These are phyloP conservation scores for Lates japonicus DNA, from an alignment of 2,797 vertebrate genomes.

Conservation along the genomic window DNA sequence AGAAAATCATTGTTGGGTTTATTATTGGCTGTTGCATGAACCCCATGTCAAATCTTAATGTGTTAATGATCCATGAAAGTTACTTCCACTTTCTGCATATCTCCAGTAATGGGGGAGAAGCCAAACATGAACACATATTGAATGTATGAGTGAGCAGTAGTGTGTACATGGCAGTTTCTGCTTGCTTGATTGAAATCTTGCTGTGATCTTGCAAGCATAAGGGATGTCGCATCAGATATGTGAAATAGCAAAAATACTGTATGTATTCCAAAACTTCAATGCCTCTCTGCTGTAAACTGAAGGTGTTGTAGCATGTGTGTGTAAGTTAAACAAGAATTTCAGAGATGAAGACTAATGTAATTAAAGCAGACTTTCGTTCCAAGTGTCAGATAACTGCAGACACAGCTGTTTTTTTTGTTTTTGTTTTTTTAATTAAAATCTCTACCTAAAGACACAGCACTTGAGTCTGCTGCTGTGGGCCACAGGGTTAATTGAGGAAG, in stretches of 20 bases:
- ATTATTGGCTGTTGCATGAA: constrained; percentile 9
- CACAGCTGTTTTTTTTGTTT: neutral
- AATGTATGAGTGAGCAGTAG: neutral
- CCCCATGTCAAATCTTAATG: constrained; percentile 9
- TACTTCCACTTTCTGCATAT: constrained; percentile 11
- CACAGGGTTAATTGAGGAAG: neutral
- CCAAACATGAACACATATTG: neutral
- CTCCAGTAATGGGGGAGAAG: neutral
- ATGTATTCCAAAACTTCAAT: neutral
- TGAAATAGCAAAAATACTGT: too few relatives aligned
- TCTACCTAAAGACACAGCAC: neutral
- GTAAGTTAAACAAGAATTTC: constrained; percentile 1
- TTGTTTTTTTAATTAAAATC: too few relatives aligned
- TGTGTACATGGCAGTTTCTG: neutral
- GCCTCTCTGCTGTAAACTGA: too few relatives aligned
- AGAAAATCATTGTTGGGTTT: constrained; percentile 7
- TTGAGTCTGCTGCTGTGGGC: neutral
- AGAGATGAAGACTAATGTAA: neutral
- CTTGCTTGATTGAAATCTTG: constrained; percentile 7
- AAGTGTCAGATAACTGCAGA: constrained; percentile 4
- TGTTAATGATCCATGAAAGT: constrained; percentile 18
- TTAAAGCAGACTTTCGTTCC: constrained; percentile 5
- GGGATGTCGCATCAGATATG: neutral
- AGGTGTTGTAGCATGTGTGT: neutral
- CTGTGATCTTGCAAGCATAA: neutral